phyloP scores from a whole-genome alignment of 2,113 vertebrate species.

The Anhinga anhinga region DNA sequence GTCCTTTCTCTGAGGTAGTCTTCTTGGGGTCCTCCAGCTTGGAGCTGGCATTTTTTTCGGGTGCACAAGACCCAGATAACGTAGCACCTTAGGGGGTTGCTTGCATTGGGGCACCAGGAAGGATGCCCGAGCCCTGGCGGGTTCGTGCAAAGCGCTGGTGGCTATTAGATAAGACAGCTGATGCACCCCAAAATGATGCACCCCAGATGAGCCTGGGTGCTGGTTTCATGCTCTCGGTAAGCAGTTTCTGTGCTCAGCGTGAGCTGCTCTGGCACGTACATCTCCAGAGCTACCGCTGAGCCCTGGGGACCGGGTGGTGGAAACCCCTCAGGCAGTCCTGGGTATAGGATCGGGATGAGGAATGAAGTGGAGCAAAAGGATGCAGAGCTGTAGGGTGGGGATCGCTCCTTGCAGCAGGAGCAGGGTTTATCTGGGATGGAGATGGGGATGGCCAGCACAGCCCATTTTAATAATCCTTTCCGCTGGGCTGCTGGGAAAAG shows the following conservation, averaged over 20 bases:
- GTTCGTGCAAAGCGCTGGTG: neutral
- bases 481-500: neutral
- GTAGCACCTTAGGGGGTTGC: accelerated
- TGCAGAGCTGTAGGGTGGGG: neutral
- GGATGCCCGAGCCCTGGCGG: neutral
- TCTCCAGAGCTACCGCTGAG: neutral
- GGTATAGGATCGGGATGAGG: neutral
- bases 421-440: neutral
- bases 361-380: neutral
- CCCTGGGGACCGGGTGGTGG: accelerated
- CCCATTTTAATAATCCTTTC: neutral
- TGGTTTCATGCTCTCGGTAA: neutral
- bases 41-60: neutral
- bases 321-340: neutral
- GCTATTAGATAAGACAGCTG: neutral
- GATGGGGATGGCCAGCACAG: neutral
- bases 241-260: neutral
- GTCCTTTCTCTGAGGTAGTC: neutral
- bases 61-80: neutral
- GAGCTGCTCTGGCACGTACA: neutral
- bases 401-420: neutral
- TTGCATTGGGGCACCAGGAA: accelerated
- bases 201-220: neutral
- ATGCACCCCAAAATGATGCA: neutral
- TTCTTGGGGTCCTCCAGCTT: neutral